Evolutionary conservation across 2,797 vertebrate genomes (phyloP).

Genomic region (Nothura maculosa): DNA sequence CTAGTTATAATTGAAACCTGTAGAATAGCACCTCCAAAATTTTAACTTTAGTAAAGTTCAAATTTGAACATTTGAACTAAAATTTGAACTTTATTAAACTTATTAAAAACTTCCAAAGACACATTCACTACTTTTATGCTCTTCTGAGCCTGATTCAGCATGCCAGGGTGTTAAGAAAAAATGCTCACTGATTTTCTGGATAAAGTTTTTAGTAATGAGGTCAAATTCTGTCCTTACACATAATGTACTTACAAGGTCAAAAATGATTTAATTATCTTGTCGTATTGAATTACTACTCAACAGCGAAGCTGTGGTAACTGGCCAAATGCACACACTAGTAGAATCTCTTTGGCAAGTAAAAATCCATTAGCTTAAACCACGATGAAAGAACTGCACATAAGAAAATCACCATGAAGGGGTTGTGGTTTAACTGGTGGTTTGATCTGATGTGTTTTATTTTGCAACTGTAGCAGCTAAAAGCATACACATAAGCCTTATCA

Average conservation of each 20-base stretch:
- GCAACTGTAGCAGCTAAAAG: neutral
- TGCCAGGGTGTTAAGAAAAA: conserved; percentile 6
- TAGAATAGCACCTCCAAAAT: neutral
- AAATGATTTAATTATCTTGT: conserved; percentile 48
- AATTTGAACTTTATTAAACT: neutral
- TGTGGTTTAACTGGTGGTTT: conserved; percentile 61
- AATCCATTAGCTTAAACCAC: conserved; percentile 66
- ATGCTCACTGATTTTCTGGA: neutral
- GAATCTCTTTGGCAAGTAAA: conserved; percentile 46
- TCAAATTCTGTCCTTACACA: neutral
- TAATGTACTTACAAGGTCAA: conserved; percentile 6
- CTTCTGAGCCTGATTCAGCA: neutral
- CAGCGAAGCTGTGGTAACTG: conserved; percentile 25
- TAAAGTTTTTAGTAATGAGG: neutral
- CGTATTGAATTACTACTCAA: conserved; percentile 15
- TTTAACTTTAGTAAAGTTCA: neutral
- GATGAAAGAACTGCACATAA: conserved; percentile 2
- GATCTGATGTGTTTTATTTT: conserved; percentile 40
- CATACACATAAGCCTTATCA: neutral
- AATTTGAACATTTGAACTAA: neutral
- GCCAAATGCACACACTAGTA: neutral
- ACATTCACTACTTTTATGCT: neutral
- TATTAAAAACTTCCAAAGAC: neutral
- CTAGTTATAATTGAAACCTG: neutral
- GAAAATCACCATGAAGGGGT: conserved; percentile 24